A percentile compares a stretch with the other conserved stretches of the same genome.
These are phyloP conservation scores for Arenaria interpres DNA, from an alignment of 2,113 vertebrate species.

Conservation along the genomic window DNA sequence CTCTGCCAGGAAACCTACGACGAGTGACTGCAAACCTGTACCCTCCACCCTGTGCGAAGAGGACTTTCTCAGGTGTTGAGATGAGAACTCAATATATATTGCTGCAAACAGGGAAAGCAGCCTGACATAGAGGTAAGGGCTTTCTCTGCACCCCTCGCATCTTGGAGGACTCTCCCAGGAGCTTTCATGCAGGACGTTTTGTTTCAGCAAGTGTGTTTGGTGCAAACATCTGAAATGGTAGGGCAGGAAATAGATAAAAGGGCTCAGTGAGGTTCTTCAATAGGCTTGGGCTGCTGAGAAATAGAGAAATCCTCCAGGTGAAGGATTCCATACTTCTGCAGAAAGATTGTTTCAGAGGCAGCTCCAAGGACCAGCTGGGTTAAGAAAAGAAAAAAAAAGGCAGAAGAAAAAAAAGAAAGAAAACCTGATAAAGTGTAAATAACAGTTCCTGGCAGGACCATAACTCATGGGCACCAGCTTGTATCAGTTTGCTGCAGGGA, in stretches of 20 bases:
- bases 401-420: accelerated
- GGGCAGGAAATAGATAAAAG: background rate
- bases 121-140: too few relatives aligned
- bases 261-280: background rate
- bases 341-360: background rate
- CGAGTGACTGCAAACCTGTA: accelerated
- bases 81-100: accelerated
- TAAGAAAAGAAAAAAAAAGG: background rate
- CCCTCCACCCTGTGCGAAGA: background rate
- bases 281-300: background rate
- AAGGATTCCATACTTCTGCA: background rate
- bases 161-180: background rate
- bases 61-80: background rate
- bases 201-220: background rate
- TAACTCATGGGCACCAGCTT: background rate
- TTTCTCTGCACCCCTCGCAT: background rate
- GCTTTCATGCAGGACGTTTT: background rate
- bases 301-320: background rate
- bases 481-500: background rate
- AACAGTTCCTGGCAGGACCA: background rate
- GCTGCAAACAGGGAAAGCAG: background rate
- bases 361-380: background rate
- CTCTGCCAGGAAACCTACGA: background rate
- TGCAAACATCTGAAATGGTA: background rate
- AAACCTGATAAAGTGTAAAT: slow-evolving; percentile 27